phyloP scores from a whole-genome alignment of 2,113 vertebrate genomes.

The Toxostoma redivivum region DNA sequence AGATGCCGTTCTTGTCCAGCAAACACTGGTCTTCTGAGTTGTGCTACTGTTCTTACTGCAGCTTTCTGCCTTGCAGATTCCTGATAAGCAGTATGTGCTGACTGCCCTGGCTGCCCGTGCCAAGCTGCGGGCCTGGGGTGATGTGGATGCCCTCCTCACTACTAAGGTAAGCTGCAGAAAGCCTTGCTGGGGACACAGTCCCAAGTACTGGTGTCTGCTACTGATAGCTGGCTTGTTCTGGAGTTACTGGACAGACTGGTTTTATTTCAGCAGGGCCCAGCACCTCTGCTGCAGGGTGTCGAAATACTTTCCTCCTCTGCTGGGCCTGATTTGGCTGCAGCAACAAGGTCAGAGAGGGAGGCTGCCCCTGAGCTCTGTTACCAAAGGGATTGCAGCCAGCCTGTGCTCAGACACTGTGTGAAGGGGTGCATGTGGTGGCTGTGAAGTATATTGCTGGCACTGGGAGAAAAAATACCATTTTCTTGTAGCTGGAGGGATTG shows the following conservation, averaged over 20 bases:
- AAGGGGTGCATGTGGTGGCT: not conserved
- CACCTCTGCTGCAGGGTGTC: not conserved
- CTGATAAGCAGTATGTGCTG: slow-evolving; percentile 91
- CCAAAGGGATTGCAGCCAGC: not conserved
- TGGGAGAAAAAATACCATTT: not conserved
- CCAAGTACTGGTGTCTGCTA: not conserved
- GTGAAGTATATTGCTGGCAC: rapidly evolving
- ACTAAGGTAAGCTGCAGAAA: slow-evolving; percentile 75
- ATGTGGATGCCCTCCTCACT: slow-evolving; percentile 90
- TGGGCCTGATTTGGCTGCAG: not conserved
- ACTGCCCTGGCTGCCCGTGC: slow-evolving; percentile 90
- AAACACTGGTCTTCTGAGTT: not conserved
- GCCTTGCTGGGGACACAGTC: not conserved
- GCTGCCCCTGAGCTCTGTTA: not conserved
- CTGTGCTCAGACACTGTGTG: not conserved
- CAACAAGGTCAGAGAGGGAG: not conserved
- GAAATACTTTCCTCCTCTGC: not conserved
- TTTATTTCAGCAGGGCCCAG: not conserved
- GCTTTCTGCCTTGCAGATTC: slow-evolving; percentile 78
- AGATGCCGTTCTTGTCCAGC: not conserved
- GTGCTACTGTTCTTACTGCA: not conserved
- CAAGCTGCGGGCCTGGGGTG: slow-evolving; percentile 88
- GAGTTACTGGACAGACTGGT: not conserved
- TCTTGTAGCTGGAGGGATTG: not conserved
- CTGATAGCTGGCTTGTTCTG: not conserved